These are phyloP conservation scores for Brachystomella parvula DNA, from an alignment of 1,140 invertebrate species.

Conservation along the genomic window DNA sequence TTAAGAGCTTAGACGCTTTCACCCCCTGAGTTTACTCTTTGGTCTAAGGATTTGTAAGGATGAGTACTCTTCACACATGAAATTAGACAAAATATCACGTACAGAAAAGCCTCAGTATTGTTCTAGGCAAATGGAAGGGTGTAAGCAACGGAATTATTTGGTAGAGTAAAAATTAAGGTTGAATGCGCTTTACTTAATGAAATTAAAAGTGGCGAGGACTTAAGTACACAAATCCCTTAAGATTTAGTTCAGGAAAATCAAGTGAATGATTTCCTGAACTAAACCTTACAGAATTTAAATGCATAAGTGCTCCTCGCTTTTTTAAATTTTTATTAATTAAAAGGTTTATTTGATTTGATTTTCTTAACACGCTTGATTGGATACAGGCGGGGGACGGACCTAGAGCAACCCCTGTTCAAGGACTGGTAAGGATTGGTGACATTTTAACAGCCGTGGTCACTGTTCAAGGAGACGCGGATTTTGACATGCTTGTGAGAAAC, in stretches of 20 bases:
- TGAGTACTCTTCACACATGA: too few species aligned
- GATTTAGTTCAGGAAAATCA: background rate
- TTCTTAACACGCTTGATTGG: background rate
- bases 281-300: background rate
- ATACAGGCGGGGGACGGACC: slow-evolving; percentile 64
- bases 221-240: background rate
- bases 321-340: background rate
- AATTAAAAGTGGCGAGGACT: background rate
- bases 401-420: slow-evolving; percentile 63
- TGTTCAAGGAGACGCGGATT: slow-evolving; percentile 67
- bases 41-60: too few species aligned
- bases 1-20: background rate
- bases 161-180: background rate
- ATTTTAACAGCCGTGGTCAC: slow-evolving; percentile 71
- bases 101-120: too few species aligned
- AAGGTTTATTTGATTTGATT: background rate
- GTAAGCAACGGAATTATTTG: too few species aligned
- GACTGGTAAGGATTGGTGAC: slow-evolving; percentile 73
- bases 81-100: too few species aligned
- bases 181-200: background rate
- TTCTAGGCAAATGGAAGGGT: too few species aligned
- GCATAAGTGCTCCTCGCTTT: background rate
- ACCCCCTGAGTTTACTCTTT: too few species aligned
- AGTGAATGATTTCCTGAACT: background rate
- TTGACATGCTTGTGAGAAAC: slow-evolving; percentile 64